phyloP scores from a whole-genome alignment of 1,140 invertebrate genomes.

The Formica exsecta region DNA sequence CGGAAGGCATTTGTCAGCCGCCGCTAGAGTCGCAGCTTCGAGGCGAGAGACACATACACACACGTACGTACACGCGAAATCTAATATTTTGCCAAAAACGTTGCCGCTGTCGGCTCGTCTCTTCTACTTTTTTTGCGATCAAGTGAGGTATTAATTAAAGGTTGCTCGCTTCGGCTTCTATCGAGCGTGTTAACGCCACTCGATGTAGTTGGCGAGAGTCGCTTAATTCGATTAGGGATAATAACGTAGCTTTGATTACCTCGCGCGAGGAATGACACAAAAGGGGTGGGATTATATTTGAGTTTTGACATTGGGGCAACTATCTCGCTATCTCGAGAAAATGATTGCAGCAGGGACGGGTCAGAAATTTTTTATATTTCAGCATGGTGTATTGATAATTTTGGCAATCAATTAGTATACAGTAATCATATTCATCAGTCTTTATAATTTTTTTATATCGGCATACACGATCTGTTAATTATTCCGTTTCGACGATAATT shows the following conservation, averaged over 20 bases:
- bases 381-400: conserved; percentile 44
- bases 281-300: conserved; percentile 23
- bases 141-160: conserved; percentile 47
- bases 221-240: conserved; percentile 79
- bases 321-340: conserved; percentile 10
- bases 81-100: conserved; percentile 66
- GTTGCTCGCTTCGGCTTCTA: not conserved
- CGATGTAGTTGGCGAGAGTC: conserved; percentile 47
- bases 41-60: conserved; percentile 5
- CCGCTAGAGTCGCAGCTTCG: conserved; percentile 63
- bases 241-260: conserved; percentile 40
- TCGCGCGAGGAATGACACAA: conserved; percentile 19
- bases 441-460: conserved; percentile 54
- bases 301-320: not conserved
- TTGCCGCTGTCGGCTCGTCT: conserved; percentile 16
- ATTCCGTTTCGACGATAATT: conserved; percentile 49
- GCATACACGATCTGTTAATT: conserved; percentile 50
- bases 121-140: conserved; percentile 23
- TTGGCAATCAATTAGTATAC: conserved; percentile 51
- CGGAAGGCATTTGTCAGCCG: conserved; percentile 77
- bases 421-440: conserved; percentile 31
- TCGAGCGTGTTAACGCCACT: conserved; percentile 32
- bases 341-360: not conserved
- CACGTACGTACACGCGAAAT: not conserved
- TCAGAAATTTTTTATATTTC: conserved; percentile 13